Base-by-base conservation (phyloP, 2,797 vertebrate species). In the Spinibarbus caldwelli region DNA sequence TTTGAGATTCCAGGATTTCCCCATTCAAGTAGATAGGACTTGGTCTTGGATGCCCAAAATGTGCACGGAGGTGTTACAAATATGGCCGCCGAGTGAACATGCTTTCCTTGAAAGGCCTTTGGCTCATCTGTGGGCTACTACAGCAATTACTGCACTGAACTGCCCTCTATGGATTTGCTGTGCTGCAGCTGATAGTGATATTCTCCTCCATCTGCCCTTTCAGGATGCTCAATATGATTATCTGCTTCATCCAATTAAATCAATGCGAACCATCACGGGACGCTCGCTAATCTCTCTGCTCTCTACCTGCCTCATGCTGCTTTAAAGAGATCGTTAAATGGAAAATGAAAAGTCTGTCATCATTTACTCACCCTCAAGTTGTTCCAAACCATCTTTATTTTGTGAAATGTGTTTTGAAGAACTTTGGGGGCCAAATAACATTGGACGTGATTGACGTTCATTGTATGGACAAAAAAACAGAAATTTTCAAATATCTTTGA, bases 121-220 rank as follows among this genome's bases (percentile, higher is more conserved):
- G 29, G 59, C 15, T 77, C 21, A 26, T 77, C 14, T 38, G 11
- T 36, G 47, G 1, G 29, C 29, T 2, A 0, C 26, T 75, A 7
- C 72, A 36, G 73, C 72, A 49, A 54, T 75, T 15, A n/a, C 49
- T 76, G 21, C 31, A 52, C 72, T 73, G 10, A 76, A 23, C 31
- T 8, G 45, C 26, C 9, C 72, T 34, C 17, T 2, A 4, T 38
- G 71, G 62, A 76, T 21, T 41, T 15, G 90, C 90, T 84, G 85
- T 85, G 83, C 80, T 89, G 82, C 70, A 47, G 41, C 87, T 84
- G 88, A 88, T 89, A 88, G 90, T 91, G 87, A 86, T 81, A 89
- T 86, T 86, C 88, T 82, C 82, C 78, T 88, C 91, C 93, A 93
- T 94, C 92, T 93, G 92, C 83, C 91, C 89, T 90, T 93, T 92